Base-by-base conservation (phyloP, 2,113 vertebrate genomes). In the Nyctibius bracteatus region DNA sequence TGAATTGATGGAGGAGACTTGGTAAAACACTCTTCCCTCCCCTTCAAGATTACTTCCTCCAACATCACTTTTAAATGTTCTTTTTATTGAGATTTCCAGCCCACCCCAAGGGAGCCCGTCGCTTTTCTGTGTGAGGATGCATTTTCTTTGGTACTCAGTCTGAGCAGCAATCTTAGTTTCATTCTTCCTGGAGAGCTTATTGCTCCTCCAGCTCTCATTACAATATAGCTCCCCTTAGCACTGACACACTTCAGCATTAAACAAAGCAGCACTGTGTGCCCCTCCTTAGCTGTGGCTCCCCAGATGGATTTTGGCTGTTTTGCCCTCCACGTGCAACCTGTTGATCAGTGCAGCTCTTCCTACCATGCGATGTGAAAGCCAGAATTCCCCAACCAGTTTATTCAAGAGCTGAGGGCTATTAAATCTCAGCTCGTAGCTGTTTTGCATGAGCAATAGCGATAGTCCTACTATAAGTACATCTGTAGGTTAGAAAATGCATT, bases 351-450 rank as follows among this genome's bases (percentile, higher is more conserved):
- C 39, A 88, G 35, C 52, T 67, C 28, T 66, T 75, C 72, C 61
- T 44, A 5, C 41, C 1, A 0, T 0, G 1, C 57, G 25, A 12
- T 0, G 4, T 21, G 61, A 62, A 75, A 62, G 14, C 58, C 86
- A 80, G 67, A 75, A 23, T 37, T 83, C 90, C 46, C 75, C 49
- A 41, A 6, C 41, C 58, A 33, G 24, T 52, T 80, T 47, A 41
- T 65, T 80, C 71, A 57, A 35, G 75, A 83, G 71, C 66, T n/a
- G 44, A 49, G 74, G 71, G 28, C n/a, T 88, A 4, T 19, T 72
- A 49, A 86, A 58, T 57, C 58, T 49, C 72, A 66, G 75, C 51
- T 86, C 5, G 1, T 25, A 46, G 47, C 62, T 59, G 44, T 44
- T 88, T 61, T 51, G 35, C 23, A 1, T 24, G 33, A 70, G 37